phyloP scores from a whole-genome alignment of 2,888 invertebrate genomes.

The Hololepta plana region DNA sequence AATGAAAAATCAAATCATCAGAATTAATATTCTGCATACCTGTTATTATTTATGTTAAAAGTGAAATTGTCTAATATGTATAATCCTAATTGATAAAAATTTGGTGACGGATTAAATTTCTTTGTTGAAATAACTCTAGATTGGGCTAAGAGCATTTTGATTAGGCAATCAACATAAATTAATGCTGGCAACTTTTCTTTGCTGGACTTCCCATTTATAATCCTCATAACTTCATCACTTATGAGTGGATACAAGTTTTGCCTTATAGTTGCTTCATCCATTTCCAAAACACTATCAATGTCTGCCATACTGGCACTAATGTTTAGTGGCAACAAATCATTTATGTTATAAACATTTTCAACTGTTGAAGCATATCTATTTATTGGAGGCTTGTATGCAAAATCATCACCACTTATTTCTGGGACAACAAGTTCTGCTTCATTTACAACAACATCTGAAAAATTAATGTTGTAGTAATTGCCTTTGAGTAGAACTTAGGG shows the following conservation, averaged over 20 bases:
- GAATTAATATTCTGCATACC: no score
- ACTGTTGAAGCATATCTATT: constrained; percentile 28
- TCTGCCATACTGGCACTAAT: constrained; percentile 16
- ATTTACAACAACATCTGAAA: constrained; percentile 5
- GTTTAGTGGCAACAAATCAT: constrained; percentile 27
- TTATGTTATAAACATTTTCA: constrained; percentile 30
- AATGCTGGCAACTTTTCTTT: constrained; percentile 15
- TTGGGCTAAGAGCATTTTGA: constrained; percentile 16
- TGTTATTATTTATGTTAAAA: no score
- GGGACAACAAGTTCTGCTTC: constrained; percentile 5
- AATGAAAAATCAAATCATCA: no score
- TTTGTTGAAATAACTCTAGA: constrained; percentile 15
- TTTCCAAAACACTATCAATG: constrained; percentile 1
- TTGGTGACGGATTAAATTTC: constrained; percentile 17
- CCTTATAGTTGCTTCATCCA: constrained; percentile 1
- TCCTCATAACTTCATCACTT: not conserved
- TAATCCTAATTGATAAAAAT: constrained; percentile 16
- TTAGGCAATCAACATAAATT: constrained; percentile 20
- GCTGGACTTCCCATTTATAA: no score
- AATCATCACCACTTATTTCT: constrained; percentile 2
- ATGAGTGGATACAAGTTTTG: not conserved
- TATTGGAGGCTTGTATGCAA: constrained; percentile 30
- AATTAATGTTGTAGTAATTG: constrained; percentile 2
- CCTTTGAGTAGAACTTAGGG: not conserved
- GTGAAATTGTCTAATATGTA: constrained; percentile 20